These are phyloP conservation scores for Tetragonisca angustula DNA, from an alignment of 2,888 invertebrate genomes.

Conservation along the genomic window DNA sequence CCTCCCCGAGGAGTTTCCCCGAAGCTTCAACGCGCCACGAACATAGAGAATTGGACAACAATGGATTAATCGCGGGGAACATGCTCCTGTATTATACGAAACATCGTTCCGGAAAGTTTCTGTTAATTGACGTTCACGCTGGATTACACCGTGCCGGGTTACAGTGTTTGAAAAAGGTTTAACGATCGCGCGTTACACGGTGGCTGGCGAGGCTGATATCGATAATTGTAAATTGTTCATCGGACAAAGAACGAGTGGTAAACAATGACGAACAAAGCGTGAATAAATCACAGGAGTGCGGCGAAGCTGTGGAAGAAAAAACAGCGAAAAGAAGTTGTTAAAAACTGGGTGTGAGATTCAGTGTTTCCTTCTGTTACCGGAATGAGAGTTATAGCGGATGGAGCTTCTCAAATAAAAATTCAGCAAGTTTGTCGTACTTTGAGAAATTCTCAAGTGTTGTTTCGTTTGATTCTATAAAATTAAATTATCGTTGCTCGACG, in stretches of 20 bases:
- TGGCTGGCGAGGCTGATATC: not conserved
- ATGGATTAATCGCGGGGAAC: constrained; percentile 58
- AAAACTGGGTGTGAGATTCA: not conserved
- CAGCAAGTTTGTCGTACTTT: not conserved
- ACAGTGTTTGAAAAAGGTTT: not conserved
- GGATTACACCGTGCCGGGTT: not conserved
- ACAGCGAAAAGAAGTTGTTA: not conserved
- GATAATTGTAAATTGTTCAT: constrained; percentile 2
- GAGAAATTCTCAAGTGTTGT: not conserved
- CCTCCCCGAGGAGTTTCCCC: constrained; percentile 38
- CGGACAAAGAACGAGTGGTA: not conserved
- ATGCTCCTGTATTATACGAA: not conserved
- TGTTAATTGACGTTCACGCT: not conserved
- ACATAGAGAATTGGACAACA: constrained; percentile 39
- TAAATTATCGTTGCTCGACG: too few relatives aligned
- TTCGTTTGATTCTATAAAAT: too few relatives aligned
- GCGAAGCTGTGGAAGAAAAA: not conserved
- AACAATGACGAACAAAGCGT: not conserved
- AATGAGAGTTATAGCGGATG: not conserved
- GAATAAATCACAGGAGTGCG: not conserved
- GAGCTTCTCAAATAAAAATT: not conserved
- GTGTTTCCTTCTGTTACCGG: not conserved
- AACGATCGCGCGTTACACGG: not conserved
- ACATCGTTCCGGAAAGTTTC: not conserved
- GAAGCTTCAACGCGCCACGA: constrained; percentile 21